Conservation (phyloP, 2,888 invertebrate species). For the Lasioglossum pauxillum region DNA sequence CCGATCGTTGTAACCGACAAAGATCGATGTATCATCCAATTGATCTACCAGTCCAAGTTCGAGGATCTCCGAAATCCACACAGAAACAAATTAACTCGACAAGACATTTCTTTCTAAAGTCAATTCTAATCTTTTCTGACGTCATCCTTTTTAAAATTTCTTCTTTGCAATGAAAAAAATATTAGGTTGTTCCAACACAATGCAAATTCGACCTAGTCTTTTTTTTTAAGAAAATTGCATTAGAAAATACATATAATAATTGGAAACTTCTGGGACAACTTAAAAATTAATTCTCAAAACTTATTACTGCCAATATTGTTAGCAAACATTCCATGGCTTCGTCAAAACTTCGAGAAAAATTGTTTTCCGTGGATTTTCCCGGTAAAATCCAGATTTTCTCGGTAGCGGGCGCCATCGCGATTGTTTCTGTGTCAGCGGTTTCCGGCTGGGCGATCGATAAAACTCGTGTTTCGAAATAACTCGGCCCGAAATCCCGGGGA, state of each 20-base stretch:
- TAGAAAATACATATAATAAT: too few species aligned
- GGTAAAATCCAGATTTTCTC: neutral
- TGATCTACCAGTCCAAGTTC: conserved; percentile 9
- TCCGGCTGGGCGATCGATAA: conserved; percentile 3
- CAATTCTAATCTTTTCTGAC: neutral
- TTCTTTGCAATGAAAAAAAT: too few species aligned
- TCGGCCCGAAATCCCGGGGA: conserved; percentile 5
- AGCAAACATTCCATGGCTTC: neutral
- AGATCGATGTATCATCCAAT: conserved; percentile 25
- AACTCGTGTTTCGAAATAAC: conserved; percentile 12
- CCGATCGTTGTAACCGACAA: conserved; percentile 53
- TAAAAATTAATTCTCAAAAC: neutral
- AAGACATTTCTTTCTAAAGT: neutral
- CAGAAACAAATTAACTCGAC: neutral
- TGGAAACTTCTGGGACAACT: too few species aligned
- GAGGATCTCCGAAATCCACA: conserved; percentile 7
- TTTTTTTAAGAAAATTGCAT: too few species aligned
- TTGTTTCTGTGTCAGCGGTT: conserved; percentile 16
- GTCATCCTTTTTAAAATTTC: too few species aligned
- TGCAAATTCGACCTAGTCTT: too few species aligned
- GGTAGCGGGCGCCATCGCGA: neutral
- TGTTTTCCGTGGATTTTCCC: neutral
- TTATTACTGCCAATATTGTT: neutral
- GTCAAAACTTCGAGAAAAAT: neutral
- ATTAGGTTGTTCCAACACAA: too few species aligned